phyloP scores from a whole-genome alignment of 2,888 invertebrate species.

The Anoplius nigerrimus region DNA sequence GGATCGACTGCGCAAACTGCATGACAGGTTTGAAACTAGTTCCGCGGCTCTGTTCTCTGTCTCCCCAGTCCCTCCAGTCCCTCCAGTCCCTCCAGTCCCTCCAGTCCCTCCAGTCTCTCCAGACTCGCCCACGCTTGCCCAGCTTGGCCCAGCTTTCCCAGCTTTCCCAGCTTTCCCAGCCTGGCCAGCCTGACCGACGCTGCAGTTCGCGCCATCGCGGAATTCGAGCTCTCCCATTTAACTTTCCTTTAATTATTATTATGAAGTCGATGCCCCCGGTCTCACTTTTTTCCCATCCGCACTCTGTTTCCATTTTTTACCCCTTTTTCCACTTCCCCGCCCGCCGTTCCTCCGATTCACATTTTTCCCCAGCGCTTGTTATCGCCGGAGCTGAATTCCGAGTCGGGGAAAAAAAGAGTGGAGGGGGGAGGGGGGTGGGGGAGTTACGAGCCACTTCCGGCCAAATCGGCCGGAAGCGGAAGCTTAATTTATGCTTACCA shows the following conservation, averaged over 20 bases:
- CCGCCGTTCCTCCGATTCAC: too few species aligned
- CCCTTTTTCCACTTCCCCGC: too few species aligned
- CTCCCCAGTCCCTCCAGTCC: too few species aligned
- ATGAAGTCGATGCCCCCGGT: conserved; percentile 21
- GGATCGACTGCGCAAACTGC: conserved; percentile 29
- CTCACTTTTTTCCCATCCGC: background rate
- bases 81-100: too few species aligned
- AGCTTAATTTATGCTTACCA: conserved; percentile 47
- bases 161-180: too few species aligned
- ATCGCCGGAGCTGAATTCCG: conserved; percentile 31
- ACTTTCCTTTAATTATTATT: conserved; percentile 64
- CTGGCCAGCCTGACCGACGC: too few species aligned
- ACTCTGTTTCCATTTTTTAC: too few species aligned
- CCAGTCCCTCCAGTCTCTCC: too few species aligned
- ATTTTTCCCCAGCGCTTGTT: too few species aligned
- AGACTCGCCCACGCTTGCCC: too few species aligned
- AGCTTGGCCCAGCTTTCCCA: too few species aligned
- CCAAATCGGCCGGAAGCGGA: conserved; percentile 29
- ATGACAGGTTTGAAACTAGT: conserved; percentile 57
- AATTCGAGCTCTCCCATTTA: conserved; percentile 58
- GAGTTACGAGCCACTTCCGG: conserved; percentile 36
- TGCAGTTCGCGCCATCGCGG: conserved; percentile 37
- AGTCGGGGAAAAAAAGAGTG: conserved; percentile 31
- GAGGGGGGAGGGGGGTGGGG: too few species aligned
- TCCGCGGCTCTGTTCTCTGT: conserved; percentile 37